Evolutionary conservation across 2,113 vertebrate species (phyloP).

Genomic region (Oncorhynchus mykiss): DNA sequence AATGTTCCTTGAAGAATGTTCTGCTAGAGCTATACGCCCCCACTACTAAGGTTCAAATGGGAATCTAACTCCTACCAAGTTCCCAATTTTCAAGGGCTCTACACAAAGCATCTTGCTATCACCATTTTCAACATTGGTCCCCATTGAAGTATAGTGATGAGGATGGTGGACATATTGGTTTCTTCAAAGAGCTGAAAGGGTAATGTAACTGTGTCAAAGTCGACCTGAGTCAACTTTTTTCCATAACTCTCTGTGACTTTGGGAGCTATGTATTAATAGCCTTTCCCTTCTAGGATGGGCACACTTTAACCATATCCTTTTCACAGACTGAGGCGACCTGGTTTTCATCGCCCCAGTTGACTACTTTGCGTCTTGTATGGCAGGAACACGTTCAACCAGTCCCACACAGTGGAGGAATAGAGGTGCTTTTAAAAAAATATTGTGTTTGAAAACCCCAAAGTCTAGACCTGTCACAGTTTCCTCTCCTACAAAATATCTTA

Average conservation of each 20-base stretch:
- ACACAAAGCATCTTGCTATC: not conserved
- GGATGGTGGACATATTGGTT: constrained; percentile 24
- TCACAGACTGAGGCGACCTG: constrained; percentile 72
- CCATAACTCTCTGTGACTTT: constrained; percentile 72
- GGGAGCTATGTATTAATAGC: constrained; percentile 77
- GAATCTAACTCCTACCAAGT: no score
- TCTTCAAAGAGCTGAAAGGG: constrained; percentile 55
- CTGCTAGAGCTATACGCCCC: not conserved
- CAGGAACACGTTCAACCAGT: constrained; percentile 19
- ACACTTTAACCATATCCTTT: constrained; percentile 62
- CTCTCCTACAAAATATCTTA: no score
- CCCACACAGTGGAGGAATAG: not conserved
- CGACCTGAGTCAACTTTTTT: constrained; percentile 59
- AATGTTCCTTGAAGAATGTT: not conserved
- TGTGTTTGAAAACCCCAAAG: not conserved
- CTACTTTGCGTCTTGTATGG: constrained; percentile 36
- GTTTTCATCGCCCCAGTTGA: constrained; percentile 72
- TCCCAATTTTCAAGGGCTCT: not conserved
- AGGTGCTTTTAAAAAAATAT: constrained; percentile 6
- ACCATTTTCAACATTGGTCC: not conserved
- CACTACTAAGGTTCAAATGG: no score
- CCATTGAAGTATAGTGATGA: not conserved
- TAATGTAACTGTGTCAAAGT: constrained; percentile 74
- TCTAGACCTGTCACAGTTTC: no score
- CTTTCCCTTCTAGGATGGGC: constrained; percentile 70